These are phyloP conservation scores for Cataglyphis livida DNA, from an alignment of 2,888 invertebrate genomes.

Conservation along the genomic window DNA sequence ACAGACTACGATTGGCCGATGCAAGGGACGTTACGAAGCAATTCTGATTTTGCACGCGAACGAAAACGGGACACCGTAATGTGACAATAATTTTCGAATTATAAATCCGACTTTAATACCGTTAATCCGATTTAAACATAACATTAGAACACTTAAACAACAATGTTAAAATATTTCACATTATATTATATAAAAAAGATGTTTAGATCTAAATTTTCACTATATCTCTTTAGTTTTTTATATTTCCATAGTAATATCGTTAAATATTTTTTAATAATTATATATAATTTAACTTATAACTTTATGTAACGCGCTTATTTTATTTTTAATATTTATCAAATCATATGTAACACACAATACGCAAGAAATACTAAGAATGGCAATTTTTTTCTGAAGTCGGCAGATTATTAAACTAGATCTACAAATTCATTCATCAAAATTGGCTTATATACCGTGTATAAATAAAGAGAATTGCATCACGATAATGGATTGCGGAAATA, in stretches of 20 bases:
- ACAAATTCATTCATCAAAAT: constrained; percentile 29
- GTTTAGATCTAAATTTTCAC: neutral
- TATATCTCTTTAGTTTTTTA: neutral
- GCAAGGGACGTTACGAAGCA: constrained; percentile 64
- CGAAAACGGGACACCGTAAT: constrained; percentile 48
- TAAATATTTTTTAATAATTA: neutral
- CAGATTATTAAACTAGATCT: constrained; percentile 7
- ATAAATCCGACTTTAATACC: constrained; percentile 18
- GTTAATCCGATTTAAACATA: neutral
- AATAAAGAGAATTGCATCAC: constrained; percentile 52
- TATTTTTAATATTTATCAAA: neutral
- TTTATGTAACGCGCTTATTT: neutral
- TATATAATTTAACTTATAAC: no score
- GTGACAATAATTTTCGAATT: constrained; percentile 46
- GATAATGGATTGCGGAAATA: constrained; percentile 64
- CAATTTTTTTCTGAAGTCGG: neutral
- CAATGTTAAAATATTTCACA: neutral
- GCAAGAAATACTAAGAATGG: neutral
- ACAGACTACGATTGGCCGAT: constrained; percentile 72
- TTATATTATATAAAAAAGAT: constrained; percentile 20
- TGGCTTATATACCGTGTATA: constrained; percentile 32
- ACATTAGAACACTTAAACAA: neutral
- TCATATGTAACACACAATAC: neutral
- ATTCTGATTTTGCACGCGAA: constrained; percentile 58
- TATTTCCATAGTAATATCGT: neutral